Evolutionary conservation across 2,888 invertebrate genomes (phyloP).

Genomic region (Metallyticus violacea): DNA sequence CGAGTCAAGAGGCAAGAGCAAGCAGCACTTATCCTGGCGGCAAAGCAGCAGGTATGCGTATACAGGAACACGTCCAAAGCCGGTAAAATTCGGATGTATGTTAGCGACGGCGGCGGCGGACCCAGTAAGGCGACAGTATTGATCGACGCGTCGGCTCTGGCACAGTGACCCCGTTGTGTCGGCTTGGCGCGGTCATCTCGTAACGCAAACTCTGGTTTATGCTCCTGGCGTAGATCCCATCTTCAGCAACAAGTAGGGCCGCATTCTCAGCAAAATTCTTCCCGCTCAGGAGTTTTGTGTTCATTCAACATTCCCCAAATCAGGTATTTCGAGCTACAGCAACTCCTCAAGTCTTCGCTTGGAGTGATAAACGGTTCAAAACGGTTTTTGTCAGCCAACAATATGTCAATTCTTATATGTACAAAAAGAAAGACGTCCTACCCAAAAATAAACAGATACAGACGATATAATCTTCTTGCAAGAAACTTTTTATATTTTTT

Average conservation of each 20-base stretch:
- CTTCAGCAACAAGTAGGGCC: neutral
- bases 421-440: no score
- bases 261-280: neutral
- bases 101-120: neutral
- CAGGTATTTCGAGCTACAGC: no score
- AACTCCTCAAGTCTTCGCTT: no score
- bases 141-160: neutral
- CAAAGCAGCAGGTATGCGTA: neutral
- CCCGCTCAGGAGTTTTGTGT: neutral
- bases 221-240: neutral
- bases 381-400: no score
- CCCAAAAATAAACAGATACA: no score
- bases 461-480: no score
- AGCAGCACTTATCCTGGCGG: no score
- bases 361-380: no score
- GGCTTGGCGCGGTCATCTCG: neutral
- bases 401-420: no score
- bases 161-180: neutral
- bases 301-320: neutral
- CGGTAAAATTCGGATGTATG: no score
- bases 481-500: no score
- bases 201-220: neutral
- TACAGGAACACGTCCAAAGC: neutral
- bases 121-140: neutral
- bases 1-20: no score